Evolutionary conservation across 2,113 vertebrate species (phyloP).

Genomic region (Phrynosoma platyrhinos): DNA sequence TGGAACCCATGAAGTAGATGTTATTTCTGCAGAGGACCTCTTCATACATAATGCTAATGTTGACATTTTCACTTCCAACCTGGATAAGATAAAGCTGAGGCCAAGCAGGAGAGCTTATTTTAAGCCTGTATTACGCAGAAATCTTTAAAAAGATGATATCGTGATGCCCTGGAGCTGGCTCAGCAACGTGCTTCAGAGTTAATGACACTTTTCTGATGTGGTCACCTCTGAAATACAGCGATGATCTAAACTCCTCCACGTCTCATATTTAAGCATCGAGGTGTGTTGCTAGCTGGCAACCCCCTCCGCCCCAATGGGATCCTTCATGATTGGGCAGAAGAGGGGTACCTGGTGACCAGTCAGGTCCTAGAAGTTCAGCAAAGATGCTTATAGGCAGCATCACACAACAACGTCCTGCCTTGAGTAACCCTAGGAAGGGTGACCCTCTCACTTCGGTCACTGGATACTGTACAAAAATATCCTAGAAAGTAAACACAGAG

Average conservation of each 20-base stretch:
- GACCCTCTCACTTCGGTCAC: constrained; percentile 84
- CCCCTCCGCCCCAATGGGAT: constrained; percentile 65
- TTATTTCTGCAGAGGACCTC: not conserved
- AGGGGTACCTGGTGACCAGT: constrained; percentile 74
- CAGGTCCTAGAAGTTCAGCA: constrained; percentile 72
- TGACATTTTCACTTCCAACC: too few species aligned
- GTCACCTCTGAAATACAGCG: constrained; percentile 95
- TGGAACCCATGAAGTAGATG: not conserved
- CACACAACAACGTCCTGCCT: constrained; percentile 77
- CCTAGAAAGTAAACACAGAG: constrained; percentile 78
- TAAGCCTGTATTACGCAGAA: constrained; percentile 80
- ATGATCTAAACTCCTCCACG: constrained; percentile 93
- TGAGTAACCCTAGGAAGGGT: constrained; percentile 88
- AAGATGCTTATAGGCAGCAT: constrained; percentile 84
- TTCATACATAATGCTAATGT: not conserved
- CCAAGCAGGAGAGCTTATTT: constrained; percentile 71
- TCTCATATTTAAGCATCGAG: constrained; percentile 85
- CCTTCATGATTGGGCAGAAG: constrained; percentile 79
- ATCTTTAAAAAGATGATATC: constrained; percentile 84
- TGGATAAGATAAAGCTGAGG: constrained; percentile 54
- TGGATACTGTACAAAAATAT: constrained; percentile 92
- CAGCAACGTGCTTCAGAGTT: constrained; percentile 84
- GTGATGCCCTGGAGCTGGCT: constrained; percentile 80
- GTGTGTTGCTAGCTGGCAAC: constrained; percentile 70
- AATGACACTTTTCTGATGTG: constrained; percentile 89